Percentiles rank a stretch among this genome's conserved stretches.
phyloP scores from a whole-genome alignment of 2,797 vertebrate species.

The Aplochiton taeniatus region DNA sequence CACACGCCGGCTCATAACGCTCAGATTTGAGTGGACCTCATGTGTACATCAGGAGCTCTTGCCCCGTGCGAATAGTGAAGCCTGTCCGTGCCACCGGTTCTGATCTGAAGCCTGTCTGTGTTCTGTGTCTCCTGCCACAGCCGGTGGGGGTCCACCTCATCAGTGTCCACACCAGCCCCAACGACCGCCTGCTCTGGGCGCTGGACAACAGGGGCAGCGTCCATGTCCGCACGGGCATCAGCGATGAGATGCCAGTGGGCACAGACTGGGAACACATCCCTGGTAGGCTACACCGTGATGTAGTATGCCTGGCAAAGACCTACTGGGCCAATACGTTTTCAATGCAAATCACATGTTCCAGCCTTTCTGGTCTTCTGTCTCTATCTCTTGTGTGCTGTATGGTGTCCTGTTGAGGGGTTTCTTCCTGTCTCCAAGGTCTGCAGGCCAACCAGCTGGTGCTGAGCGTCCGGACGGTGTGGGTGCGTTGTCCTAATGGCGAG shows the following conservation, averaged over 20 bases:
- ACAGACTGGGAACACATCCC: slow-evolving; percentile 93
- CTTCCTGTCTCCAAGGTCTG: slow-evolving; percentile 74
- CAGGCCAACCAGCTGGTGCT: slow-evolving; percentile 88
- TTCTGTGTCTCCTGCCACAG: slow-evolving; percentile 67
- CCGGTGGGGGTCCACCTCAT: slow-evolving; percentile 87
- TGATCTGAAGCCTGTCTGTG: background rate
- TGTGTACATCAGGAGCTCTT: too few relatives aligned
- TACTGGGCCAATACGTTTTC: background rate
- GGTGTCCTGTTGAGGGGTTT: background rate
- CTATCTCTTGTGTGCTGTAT: background rate
- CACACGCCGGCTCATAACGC: background rate
- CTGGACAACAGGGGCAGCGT: slow-evolving; percentile 89
- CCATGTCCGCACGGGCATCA: slow-evolving; percentile 87
- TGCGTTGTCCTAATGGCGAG: slow-evolving; percentile 88
- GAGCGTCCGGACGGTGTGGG: slow-evolving; percentile 88
- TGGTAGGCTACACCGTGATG: slow-evolving; percentile 71
- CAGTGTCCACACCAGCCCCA: slow-evolving; percentile 85
- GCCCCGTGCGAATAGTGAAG: too few relatives aligned
- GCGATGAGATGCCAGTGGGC: slow-evolving; percentile 95
- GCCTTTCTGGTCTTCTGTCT: background rate
- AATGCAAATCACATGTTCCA: background rate
- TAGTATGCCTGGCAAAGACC: background rate
- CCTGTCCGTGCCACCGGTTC: too few relatives aligned
- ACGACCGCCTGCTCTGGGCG: slow-evolving; percentile 92
- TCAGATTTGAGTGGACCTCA: background rate